These are phyloP conservation scores for Trachelus troglodyta DNA, from an alignment of 2,888 invertebrate genomes.

Conservation along the genomic window DNA sequence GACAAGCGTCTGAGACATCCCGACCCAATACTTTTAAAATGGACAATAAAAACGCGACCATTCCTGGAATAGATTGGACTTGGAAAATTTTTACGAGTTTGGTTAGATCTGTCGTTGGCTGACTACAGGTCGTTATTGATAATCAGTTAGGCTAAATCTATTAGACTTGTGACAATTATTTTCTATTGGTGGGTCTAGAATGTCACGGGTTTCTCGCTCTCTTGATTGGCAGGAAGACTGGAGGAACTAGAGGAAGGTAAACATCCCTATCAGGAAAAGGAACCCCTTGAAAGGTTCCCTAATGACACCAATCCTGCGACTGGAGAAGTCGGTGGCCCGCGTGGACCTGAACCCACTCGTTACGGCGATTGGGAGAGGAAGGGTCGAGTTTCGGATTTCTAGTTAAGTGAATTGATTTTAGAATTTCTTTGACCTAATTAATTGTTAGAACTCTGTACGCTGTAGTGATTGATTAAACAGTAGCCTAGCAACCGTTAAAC, in stretches of 20 bases:
- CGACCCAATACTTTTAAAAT: not conserved
- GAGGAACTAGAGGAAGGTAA: constrained; percentile 78
- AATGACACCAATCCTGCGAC: constrained; percentile 90
- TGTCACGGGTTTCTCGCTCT: not conserved
- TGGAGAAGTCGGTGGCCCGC: constrained; percentile 95
- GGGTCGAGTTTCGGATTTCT: constrained; percentile 96
- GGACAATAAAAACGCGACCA: not conserved
- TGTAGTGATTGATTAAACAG: not conserved
- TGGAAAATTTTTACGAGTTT: not conserved
- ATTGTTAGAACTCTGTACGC: not conserved
- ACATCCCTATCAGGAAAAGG: constrained; percentile 83
- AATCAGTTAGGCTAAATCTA: not conserved
- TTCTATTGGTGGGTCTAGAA: not conserved
- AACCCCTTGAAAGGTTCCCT: constrained; percentile 87
- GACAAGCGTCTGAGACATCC: not conserved
- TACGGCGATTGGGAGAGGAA: constrained; percentile 99
- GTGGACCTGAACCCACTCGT: constrained; percentile 97
- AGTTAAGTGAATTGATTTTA: constrained; percentile 38
- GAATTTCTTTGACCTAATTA: not conserved
- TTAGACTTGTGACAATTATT: not conserved
- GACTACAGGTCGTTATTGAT: not conserved
- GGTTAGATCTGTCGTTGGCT: not conserved
- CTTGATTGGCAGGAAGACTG: constrained; percentile 71
- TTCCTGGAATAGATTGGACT: not conserved
- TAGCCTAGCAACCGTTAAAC: not conserved